Evolutionary conservation across 2,888 invertebrate species (phyloP).

Genomic region (Atherix ibis): DNA sequence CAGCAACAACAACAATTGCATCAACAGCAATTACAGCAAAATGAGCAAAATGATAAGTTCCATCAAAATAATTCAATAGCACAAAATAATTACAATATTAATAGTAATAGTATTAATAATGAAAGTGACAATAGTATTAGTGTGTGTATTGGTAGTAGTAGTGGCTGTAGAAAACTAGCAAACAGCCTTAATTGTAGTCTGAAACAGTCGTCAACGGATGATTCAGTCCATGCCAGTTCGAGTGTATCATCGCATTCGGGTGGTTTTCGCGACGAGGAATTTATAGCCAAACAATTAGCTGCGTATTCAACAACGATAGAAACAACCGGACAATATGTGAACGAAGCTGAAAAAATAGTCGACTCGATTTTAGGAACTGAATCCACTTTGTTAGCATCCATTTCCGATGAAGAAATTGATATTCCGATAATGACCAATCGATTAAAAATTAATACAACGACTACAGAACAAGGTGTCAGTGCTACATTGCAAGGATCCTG

Average conservation of each 20-base stretch:
- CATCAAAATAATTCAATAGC: not conserved
- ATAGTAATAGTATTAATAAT: not conserved
- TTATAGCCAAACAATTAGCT: constrained; percentile 1
- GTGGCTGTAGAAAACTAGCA: constrained; percentile 8
- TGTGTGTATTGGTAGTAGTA: not conserved
- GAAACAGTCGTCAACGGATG: constrained; percentile 1
- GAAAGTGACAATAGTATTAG: not conserved
- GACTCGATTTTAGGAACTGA: too few species aligned
- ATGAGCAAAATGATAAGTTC: not conserved
- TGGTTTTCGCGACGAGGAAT: constrained; percentile 29
- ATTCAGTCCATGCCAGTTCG: constrained; percentile 6
- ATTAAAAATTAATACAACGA: not conserved
- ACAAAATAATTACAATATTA: not conserved
- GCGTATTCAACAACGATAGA: constrained; percentile 3
- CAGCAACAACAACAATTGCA: not conserved
- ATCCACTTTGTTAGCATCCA: not conserved
- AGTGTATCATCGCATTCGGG: constrained; percentile 30
- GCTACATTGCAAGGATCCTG: not conserved
- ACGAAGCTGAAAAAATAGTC: too few species aligned
- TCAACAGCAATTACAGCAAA: not conserved
- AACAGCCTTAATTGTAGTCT: constrained; percentile 9
- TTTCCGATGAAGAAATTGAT: not conserved
- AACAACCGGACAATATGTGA: too few species aligned
- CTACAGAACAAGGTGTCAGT: not conserved
- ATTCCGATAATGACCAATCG: not conserved